Evolutionary conservation across 2,888 invertebrate genomes (phyloP), one percentile per base, ranked within the genome.

Genomic region (Chironomus riparius): DNA sequence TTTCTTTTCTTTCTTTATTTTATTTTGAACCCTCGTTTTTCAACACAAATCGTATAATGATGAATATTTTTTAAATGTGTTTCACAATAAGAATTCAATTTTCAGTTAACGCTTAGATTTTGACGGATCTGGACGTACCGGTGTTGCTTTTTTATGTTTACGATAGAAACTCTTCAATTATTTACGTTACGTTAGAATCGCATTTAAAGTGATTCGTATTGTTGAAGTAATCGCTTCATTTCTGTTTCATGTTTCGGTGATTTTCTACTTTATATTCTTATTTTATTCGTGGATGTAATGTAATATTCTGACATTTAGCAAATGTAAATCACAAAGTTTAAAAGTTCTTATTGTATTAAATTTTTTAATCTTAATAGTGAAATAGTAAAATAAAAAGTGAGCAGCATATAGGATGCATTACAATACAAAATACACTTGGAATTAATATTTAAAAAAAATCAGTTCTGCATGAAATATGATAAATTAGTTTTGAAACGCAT

Each of bases 381-480:
- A 38, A 38, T 38, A 38, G 38, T 38, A 38, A 50, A 15, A 50
- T 15, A n/a, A 50, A 50, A 50, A 50, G 15, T 50, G 13, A 50
- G 50, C 50, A 48, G 28, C n/a, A n/a, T 28, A 28, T 28, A 28
- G 28, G 5, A 28, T 28, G 28, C 28, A 28, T n/a, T n/a, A n/a
- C n/a, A n/a, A n/a, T 5, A 28, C 28, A 38, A 38, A 38, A 38
- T 38, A 38, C 38, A 38, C 2, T 38, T 38, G 38, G 38, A 38
- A 38, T 10, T 38, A 38, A 38, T 38, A 38, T 38, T 38, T 28
- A 5, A 38, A 15, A 15, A 56, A 18, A 56, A 56, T 28, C 70
- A 12, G 47, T 70, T 70, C 47, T 70, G 48, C 21, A 70, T 70
- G 70, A 70, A 70, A 70, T 70, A 70, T 70, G 47, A 70, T 70